These are phyloP conservation scores for Drosophila neocordata DNA, from an alignment of 1,140 invertebrate genomes.

Conservation along the genomic window DNA sequence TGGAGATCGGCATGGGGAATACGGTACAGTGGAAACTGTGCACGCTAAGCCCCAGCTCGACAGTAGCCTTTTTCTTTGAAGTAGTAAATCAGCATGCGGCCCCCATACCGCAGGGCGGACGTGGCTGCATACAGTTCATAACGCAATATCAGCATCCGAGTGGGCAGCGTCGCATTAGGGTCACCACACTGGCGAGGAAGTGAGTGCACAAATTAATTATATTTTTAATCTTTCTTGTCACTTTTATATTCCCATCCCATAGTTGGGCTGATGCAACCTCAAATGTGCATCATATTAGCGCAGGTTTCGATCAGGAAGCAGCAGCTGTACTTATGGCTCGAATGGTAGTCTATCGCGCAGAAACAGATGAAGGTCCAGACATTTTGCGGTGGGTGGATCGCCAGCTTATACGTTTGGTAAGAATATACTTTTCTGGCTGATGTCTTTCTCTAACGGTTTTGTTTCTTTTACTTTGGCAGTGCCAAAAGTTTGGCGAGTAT, in stretches of 20 bases:
- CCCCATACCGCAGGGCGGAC: conserved; percentile 96
- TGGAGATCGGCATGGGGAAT: conserved; percentile 97
- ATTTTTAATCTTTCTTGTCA: neutral
- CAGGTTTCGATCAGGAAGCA: conserved; percentile 99
- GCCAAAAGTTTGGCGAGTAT: conserved; percentile 99
- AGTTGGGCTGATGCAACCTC: conserved; percentile 93
- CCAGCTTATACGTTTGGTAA: conserved; percentile 97
- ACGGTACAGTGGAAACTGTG: conserved; percentile 99
- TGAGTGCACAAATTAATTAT: conserved; percentile 82
- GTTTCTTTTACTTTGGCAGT: conserved; percentile 85
- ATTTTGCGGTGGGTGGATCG: conserved; percentile 99
- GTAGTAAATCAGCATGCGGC: conserved; percentile 97
- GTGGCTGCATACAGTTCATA: conserved; percentile 98
- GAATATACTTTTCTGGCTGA: conserved; percentile 39
- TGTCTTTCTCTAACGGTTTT: neutral
- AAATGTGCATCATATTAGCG: conserved; percentile 92
- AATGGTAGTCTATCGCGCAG: conserved; percentile 97
- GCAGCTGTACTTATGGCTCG: conserved; percentile 98
- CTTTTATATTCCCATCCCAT: conserved; percentile 13
- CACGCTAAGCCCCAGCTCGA: conserved; percentile 95
- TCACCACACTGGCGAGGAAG: conserved; percentile 98
- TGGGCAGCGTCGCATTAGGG: conserved; percentile 96
- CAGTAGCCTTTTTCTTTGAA: conserved; percentile 98
- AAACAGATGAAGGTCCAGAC: conserved; percentile 97
- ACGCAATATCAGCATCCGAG: conserved; percentile 99